Evolutionary conservation across 2,888 invertebrate species (phyloP), one percentile per base, ranked within the genome.

Genomic region (Ennomos erosarius): DNA sequence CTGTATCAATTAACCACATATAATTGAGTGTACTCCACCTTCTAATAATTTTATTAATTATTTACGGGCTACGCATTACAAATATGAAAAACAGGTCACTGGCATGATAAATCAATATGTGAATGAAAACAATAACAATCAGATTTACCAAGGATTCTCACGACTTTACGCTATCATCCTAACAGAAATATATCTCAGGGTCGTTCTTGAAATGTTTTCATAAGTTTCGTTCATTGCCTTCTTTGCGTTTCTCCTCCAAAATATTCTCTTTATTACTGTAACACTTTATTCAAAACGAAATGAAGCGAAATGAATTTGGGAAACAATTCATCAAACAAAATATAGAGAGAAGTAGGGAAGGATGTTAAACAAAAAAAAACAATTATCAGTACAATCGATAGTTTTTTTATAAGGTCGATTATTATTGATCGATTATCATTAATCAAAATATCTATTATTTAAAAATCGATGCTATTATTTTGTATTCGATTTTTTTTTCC

Each of bases 31-130:
- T 46, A 61, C 61, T 59, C 66, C 68, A 66, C 63, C 64, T 70
- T 59, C 58, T 75, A 76, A 79, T 80, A 75, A 75, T 76, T 76
- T 74, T 75, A 84, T 85, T 84, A 87, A 88, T 83, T 88, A 90
- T 88, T 90, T 85, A 89, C 77, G 75, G 78, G 73, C 73, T 78
- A 84, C 82, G 85, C 81, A 82, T 84, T 80, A 84, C 82, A 82
- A 84, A 84, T 77, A 84, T 69, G 78, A 84, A 87, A 90, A 87
- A 87, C 88, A 86, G 91, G 90, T 91, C 91, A 90, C 81, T 87
- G 81, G 85, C 83, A 74, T 87, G 78, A 88, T 89, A 89, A 90
- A 91, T 91, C 91, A 90, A 91, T 91, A 90, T 81, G 75, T 80
- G 84, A 87, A 84, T 79, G 78, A 78, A 26, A 75, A 89, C 81